Percentiles rank a stretch among this genome's conserved stretches.
These are phyloP conservation scores for Prunella fulvescens DNA, from an alignment of 2,113 vertebrate species.

Conservation along the genomic window DNA sequence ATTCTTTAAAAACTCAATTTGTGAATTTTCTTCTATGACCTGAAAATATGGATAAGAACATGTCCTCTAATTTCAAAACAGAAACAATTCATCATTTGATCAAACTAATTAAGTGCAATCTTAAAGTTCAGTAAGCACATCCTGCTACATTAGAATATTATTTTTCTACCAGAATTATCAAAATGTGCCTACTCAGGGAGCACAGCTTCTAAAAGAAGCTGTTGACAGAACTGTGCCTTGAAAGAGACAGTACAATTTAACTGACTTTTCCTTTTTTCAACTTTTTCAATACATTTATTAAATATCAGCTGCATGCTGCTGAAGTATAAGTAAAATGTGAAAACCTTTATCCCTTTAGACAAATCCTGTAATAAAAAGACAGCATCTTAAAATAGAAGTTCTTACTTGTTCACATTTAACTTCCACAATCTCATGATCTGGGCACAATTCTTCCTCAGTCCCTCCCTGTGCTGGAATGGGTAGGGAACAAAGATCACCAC, in stretches of 20 bases:
- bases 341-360: not conserved
- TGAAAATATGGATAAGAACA: slow-evolving; percentile 18
- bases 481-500: not conserved
- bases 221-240: not conserved
- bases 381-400: not conserved
- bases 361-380: not conserved
- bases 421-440: slow-evolving; percentile 13
- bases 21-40: slow-evolving; percentile 49
- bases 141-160: not conserved
- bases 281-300: not conserved
- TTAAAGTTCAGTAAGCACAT: not conserved
- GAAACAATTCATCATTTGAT: not conserved
- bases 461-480: not conserved
- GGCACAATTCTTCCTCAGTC: not conserved
- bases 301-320: not conserved
- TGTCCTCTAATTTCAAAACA: not conserved
- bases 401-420: slow-evolving; percentile 63
- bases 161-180: not conserved
- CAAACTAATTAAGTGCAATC: not conserved
- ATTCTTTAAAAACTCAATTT: slow-evolving; percentile 71
- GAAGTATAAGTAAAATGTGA: not conserved
- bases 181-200: not conserved
- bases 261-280: not conserved
- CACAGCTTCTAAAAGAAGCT: not conserved
- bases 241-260: not conserved